Base-by-base conservation (phyloP, 1,140 invertebrate species). In the Listronotus oregonensis region DNA sequence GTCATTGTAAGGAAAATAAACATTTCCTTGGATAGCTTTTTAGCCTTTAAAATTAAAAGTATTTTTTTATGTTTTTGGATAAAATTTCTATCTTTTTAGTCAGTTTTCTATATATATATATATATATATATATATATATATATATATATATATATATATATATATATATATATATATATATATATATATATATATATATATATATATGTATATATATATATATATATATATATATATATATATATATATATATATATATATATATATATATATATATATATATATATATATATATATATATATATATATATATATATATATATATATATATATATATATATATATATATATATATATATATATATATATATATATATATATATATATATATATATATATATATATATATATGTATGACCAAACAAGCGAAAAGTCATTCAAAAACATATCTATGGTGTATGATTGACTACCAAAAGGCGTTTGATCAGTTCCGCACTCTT, bases 61-160 rank as follows among this genome's bases (percentile, higher is more conserved):
- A n/a, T n/a, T n/a, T n/a, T n/a, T n/a, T n/a, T n/a, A n/a, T n/a
- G n/a, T n/a, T n/a, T n/a, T n/a, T n/a, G n/a, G n/a, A n/a, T n/a
- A n/a, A n/a, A n/a, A n/a, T n/a, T n/a, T n/a, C n/a, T n/a, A n/a
- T n/a, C n/a, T n/a, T n/a, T n/a, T n/a, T n/a, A n/a, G n/a, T n/a
- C n/a, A n/a, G n/a, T n/a, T n/a, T n/a, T n/a, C n/a, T n/a, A n/a
- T n/a, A n/a, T n/a, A n/a, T n/a, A n/a, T n/a, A 18, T 15, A 46
- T 46, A 46, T 46, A 46, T 46, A 46, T 46, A 46, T 46, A 46
- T 46, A 46, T 46, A 46, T 46, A 46, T 46, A 46, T 46, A 46
- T 46, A 46, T 46, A 46, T 46, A 46, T 46, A 46, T 46, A 46
- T 46, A 46, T 46, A 46, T 6, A 46, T 46, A 46, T 46, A 46